Base-by-base conservation (phyloP, 2,888 invertebrate species). In the Hirudinaria manillensis region DNA sequence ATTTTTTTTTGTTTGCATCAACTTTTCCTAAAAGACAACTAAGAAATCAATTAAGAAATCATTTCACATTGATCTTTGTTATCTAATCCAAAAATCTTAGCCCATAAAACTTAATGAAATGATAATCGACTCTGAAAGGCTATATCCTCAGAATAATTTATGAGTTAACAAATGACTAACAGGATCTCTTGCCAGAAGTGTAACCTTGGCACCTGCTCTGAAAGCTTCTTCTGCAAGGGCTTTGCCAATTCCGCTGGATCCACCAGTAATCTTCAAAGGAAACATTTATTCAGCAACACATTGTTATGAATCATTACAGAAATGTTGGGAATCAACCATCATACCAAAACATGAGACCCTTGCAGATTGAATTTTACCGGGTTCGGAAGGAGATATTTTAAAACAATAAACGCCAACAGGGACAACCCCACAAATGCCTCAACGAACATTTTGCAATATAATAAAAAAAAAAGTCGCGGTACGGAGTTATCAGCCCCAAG, bases 211-310 rank as follows among this genome's bases (percentile, higher is more conserved):
- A 38, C 97, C 97, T 80, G 89, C 86, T 81, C 87, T 88, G 0
- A 90, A 92, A 16, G 91, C 92, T 82, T 92, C 89, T 36, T 90
- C 87, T 0, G 94, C 96, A 21, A 92, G 85, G 76, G 90, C 89
- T 85, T 92, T 91, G 0, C 97, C 98, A 81, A 98, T 98, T 10
- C 97, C 97, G 86, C 93, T 94, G 0, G 96, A 96, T 19, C 96
- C 97, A 66, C 97, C 97, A 38, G 95, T 95, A 67, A 97, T 88
- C 89, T 89, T 61, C 13, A 68, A 34, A n/a, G 16, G 13, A 6
- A 24, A 68, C n/a, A 34, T n/a, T 68, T 10, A 36, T 10, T 6
- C 27, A 29, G 32, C 2, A 4, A 34, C 34, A 68, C 27, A 68
- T 16, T 68, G 4, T 27, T 21, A 32, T 68, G 32, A 68, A n/a